These are phyloP conservation scores for Hipparchia semele DNA, from an alignment of 2,888 invertebrate genomes.

Conservation along the genomic window DNA sequence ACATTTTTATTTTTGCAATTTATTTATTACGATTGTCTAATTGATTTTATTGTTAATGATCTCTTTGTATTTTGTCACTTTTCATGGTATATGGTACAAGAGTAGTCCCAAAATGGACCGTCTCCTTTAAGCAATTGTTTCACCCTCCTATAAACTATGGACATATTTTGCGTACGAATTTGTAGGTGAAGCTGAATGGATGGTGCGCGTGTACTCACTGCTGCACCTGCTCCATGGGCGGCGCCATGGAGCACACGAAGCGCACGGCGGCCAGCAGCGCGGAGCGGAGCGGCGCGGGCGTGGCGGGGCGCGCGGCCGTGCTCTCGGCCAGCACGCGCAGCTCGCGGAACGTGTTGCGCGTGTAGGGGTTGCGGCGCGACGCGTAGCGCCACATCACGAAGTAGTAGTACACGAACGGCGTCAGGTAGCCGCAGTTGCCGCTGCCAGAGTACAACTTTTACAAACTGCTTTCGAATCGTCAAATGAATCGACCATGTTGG, in stretches of 20 bases:
- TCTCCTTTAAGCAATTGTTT: too few species aligned
- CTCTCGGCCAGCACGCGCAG: constrained; percentile 88
- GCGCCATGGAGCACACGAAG: constrained; percentile 91
- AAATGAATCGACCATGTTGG: too few species aligned
- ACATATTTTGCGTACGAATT: too few species aligned
- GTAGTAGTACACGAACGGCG: constrained; percentile 98
- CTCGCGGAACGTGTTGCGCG: constrained; percentile 95
- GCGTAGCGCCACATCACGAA: constrained; percentile 95
- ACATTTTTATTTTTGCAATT: too few species aligned
- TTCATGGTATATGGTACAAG: too few species aligned
- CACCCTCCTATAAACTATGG: too few species aligned
- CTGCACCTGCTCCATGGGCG: constrained; percentile 75
- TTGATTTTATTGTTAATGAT: too few species aligned
- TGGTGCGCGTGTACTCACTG: constrained; percentile 42
- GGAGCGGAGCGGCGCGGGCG: constrained; percentile 86
- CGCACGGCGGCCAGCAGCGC: constrained; percentile 84
- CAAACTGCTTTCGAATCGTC: neutral
- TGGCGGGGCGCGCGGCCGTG: constrained; percentile 85
- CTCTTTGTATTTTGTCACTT: too few species aligned
- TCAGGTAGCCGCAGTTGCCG: constrained; percentile 94
- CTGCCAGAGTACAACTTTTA: constrained; percentile 74
- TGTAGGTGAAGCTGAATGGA: too few species aligned
- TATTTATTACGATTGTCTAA: too few species aligned
- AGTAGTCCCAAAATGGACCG: too few species aligned
- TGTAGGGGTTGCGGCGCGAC: constrained; percentile 98